Evolutionary conservation across 2,888 invertebrate genomes (phyloP).

Genomic region (Lypha dubia): DNA sequence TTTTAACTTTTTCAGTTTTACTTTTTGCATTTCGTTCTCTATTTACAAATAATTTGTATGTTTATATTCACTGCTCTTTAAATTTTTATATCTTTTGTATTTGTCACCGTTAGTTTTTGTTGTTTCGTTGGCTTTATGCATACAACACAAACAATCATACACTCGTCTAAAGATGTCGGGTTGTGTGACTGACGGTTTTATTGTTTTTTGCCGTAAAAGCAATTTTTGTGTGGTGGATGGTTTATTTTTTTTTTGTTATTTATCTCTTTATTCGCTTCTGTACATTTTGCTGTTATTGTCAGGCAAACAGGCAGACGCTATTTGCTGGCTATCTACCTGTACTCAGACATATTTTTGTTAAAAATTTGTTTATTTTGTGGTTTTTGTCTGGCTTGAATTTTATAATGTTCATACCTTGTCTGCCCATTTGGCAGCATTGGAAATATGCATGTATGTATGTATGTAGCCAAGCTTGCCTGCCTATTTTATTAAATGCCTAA

Average conservation of each 20-base stretch:
- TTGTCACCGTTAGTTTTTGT: slow-evolving; percentile 36
- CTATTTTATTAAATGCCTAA: no score
- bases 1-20: not conserved
- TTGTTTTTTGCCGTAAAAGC: slow-evolving; percentile 16
- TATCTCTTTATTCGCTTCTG: slow-evolving; percentile 8
- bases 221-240: slow-evolving; percentile 28
- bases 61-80: slow-evolving; percentile 46
- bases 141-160: slow-evolving; percentile 32
- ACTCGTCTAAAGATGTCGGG: slow-evolving; percentile 19
- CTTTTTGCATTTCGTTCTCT: slow-evolving; percentile 5
- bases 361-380: not conserved
- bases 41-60: slow-evolving; percentile 55
- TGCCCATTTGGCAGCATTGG: not conserved
- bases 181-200: slow-evolving; percentile 2
- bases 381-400: not conserved
- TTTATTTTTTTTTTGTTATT: slow-evolving; percentile 28
- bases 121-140: slow-evolving; percentile 27
- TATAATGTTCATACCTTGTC: not conserved
- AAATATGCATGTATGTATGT: no score
- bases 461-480: no score
- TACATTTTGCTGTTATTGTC: slow-evolving; percentile 13
- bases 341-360: not conserved
- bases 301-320: slow-evolving; percentile 17
- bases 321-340: not conserved
- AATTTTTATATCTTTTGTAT: slow-evolving; percentile 11